These are phyloP conservation scores for Siniperca knerii DNA, from an alignment of 2,113 vertebrate species.

Conservation along the genomic window DNA sequence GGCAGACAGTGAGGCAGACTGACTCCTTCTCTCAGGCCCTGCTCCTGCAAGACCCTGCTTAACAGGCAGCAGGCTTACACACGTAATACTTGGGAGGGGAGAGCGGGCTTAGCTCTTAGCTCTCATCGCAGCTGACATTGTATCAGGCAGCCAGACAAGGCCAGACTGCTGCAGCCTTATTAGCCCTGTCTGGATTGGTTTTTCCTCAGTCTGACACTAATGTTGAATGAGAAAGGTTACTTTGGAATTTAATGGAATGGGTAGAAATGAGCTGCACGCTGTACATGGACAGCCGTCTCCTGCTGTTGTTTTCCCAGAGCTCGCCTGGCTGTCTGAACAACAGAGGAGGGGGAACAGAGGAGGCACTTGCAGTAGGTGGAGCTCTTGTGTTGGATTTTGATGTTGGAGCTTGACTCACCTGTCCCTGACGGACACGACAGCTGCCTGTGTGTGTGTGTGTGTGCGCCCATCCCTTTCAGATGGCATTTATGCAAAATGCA, in stretches of 20 bases:
- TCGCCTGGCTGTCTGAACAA: constrained; percentile 49
- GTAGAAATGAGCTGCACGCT: constrained; percentile 20
- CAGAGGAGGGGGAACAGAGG: constrained; percentile 63
- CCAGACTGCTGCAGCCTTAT: constrained; percentile 63
- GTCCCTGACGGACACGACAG: constrained; percentile 69
- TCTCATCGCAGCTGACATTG: constrained; percentile 63
- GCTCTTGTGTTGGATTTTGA: constrained; percentile 85
- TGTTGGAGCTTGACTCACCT: constrained; percentile 74
- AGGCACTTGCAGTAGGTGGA: constrained; percentile 84
- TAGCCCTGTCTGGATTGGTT: constrained; percentile 56
- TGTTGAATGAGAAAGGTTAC: constrained; percentile 47
- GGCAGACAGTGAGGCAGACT: constrained; percentile 65
- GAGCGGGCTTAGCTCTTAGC: constrained; percentile 61
- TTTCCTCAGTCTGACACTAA: constrained; percentile 46
- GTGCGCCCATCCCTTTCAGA: constrained; percentile 15
- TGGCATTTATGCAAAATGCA: constrained; percentile 57
- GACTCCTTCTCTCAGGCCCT: constrained; percentile 59
- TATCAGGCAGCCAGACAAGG: constrained; percentile 59
- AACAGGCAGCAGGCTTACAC: constrained; percentile 73
- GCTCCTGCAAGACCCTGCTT: constrained; percentile 72
- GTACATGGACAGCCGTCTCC: constrained; percentile 20
- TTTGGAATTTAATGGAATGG: constrained; percentile 55
- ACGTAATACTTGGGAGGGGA: constrained; percentile 63
- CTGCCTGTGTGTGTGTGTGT: constrained; percentile 34
- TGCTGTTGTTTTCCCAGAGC: constrained; percentile 52